These are phyloP conservation scores for Mungos mungo DNA, from an alignment of 2,113 vertebrate genomes.

Conservation along the genomic window DNA sequence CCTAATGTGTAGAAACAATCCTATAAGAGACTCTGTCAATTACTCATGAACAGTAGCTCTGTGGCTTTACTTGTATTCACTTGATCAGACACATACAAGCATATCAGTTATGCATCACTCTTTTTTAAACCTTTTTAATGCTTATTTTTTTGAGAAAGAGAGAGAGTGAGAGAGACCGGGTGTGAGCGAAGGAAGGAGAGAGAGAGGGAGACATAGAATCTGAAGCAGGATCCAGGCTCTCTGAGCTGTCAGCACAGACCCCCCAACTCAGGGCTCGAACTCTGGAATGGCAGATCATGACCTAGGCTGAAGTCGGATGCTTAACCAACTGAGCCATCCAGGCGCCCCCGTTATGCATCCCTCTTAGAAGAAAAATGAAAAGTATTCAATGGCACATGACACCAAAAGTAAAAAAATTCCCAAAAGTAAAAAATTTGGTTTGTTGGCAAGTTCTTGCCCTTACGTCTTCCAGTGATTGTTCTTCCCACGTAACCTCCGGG, in stretches of 20 bases:
- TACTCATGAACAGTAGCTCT: not conserved
- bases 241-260: too few species aligned
- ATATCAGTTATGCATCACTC: not conserved
- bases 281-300: too few species aligned
- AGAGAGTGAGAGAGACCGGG: too few species aligned
- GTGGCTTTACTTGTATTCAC: not conserved
- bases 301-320: too few species aligned
- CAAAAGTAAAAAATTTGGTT: slow-evolving; percentile 1
- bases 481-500: not conserved
- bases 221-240: too few species aligned
- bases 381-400: not conserved
- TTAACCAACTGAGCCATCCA: too few species aligned
- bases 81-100: not conserved
- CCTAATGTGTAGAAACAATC: not conserved
- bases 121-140: not conserved
- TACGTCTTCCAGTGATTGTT: not conserved
- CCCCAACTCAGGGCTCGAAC: too few species aligned
- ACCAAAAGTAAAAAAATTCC: not conserved
- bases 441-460: not conserved
- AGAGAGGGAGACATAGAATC: too few species aligned
- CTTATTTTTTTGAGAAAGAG: too few species aligned
- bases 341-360: not conserved
- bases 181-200: too few species aligned
- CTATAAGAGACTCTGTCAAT: not conserved
- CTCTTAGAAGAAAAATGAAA: not conserved